Evolutionary conservation across 2,113 vertebrate genomes (phyloP), one percentile per base, ranked within the genome.

Genomic region (Apteryx mantelli): DNA sequence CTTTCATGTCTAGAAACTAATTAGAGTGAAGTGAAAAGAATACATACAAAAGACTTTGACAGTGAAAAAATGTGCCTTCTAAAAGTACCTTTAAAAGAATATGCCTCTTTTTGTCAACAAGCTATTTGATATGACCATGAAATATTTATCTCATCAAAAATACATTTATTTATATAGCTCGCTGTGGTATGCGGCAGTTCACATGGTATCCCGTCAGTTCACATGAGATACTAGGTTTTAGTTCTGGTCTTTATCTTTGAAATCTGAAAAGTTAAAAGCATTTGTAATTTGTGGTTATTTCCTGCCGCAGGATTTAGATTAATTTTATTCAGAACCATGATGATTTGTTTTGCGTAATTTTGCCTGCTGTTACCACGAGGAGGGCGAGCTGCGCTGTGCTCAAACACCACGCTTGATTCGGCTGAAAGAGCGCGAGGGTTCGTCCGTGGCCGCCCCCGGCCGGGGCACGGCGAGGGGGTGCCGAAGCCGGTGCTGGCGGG

Each of bases 121-220:
- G 9, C 9, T 78, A 10, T 75, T 79, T 76, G 19, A 50, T 82
- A 48, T 61, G 58, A n/a, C 42, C 30, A 7, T 95, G 82, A 88
- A 96, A 71, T 79, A 86, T 81, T 78, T 90, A 86, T 55, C n/a
- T 40, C 26, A 88, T 94, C 75, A 79, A 21, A 90, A 91, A 66
- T 94, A 60, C 50, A 64, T 90, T 56, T 77, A 65, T 95, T 97
- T 95, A 60, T 68, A 52, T n/a, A 68, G 14, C n/a, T 95, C 44
- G 7, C 46, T 90, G 75, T 75, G 22, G 8, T 78, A 53, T 50
- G 48, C 69, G 64, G 71, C 56, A 96, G 88, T 64, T 95, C 83
- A 75, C 78, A 32, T 16, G 32, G 46, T 91, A 40, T 18, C 76
- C 64, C 55, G 48, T 86, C 60, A 86, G 65, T 64, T 94, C 69